phyloP scores from a whole-genome alignment of 2,888 invertebrate species.

The Crossocerus cetratus region DNA sequence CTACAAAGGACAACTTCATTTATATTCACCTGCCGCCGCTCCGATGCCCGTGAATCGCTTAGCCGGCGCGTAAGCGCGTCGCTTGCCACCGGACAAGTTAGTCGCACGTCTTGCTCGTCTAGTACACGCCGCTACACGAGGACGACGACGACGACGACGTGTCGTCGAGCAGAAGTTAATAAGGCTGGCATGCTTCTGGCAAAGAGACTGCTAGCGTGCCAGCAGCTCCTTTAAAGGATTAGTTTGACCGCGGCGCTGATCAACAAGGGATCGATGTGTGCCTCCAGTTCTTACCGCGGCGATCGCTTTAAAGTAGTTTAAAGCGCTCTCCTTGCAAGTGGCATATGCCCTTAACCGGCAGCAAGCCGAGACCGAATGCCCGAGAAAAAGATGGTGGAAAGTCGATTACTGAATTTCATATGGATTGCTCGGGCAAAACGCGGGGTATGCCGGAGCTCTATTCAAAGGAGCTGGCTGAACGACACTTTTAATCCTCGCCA shows the following conservation, averaged over 20 bases:
- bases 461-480: neutral
- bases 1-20: conserved; percentile 55
- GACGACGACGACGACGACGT: no score
- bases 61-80: conserved; percentile 49
- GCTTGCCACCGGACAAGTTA: conserved; percentile 32
- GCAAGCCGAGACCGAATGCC: neutral
- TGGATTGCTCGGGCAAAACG: neutral
- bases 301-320: conserved; percentile 10
- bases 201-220: conserved; percentile 3
- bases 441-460: neutral
- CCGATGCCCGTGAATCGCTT: conserved; percentile 39
- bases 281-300: conserved; percentile 25
- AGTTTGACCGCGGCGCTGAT: conserved; percentile 36
- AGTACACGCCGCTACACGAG: conserved; percentile 9
- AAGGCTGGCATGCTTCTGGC: conserved; percentile 33
- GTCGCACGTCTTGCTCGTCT: conserved; percentile 20
- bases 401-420: conserved; percentile 16
- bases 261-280: conserved; percentile 35
- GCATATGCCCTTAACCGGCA: conserved; percentile 30
- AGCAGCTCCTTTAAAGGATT: conserved; percentile 38
- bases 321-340: conserved; percentile 4
- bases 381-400: conserved; percentile 15
- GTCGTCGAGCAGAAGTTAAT: conserved; percentile 34
- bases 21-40: conserved; percentile 49
- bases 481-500: neutral